Evolutionary conservation across 2,113 vertebrate genomes (phyloP), one percentile per base, ranked within the genome.

Genomic region (Abramis brama): DNA sequence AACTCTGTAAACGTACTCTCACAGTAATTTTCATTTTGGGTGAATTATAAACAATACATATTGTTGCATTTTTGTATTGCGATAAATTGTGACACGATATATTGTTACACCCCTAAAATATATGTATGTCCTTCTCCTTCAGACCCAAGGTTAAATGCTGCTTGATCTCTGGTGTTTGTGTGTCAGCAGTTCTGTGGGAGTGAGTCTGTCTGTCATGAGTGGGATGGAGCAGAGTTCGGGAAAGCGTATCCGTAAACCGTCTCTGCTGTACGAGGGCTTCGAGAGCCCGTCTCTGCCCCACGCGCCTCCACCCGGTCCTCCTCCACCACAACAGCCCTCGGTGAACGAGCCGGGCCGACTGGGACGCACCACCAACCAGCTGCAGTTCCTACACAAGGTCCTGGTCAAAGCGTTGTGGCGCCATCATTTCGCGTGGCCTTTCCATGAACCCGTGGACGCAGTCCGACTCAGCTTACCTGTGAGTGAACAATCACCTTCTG

Each of bases 371-470:
- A 99, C 97, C 82, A 98, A 98, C 91, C 97, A 99, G 91, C 94
- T 99, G 25, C 97, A 97, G 89, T 99, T 96, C 82, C 96, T 98
- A 81, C 96, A 97, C 92, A 98, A 96, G 80, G 96, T 96, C 86
- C 93, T 99, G 80, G 95, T 96, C 91, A 98, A 98, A 87, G 96
- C 93, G 1, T 91, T 99, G 13, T 98, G 97, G 97, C 96, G 97
- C 52, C 97, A 98, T 62, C 96, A 98, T 89, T 98, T 98, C 8
- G 96, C 97, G 0, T 99, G 97, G 97, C 97, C 97, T 0, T 99
- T 99, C 78, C 96, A 97, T 13, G 96, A 97, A 71, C 97, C 97
- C 0, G 97, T 99, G 85, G 97, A 98, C 6, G 96, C 97, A 0
- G 93, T 95, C 86, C 96, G 97, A 88, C 93, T 98, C 73, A 96